A percentile compares a stretch with the other conserved stretches of the same genome.
phyloP scores from a whole-genome alignment of 2,113 vertebrate genomes.

The Pseudorectes ferrugineus region DNA sequence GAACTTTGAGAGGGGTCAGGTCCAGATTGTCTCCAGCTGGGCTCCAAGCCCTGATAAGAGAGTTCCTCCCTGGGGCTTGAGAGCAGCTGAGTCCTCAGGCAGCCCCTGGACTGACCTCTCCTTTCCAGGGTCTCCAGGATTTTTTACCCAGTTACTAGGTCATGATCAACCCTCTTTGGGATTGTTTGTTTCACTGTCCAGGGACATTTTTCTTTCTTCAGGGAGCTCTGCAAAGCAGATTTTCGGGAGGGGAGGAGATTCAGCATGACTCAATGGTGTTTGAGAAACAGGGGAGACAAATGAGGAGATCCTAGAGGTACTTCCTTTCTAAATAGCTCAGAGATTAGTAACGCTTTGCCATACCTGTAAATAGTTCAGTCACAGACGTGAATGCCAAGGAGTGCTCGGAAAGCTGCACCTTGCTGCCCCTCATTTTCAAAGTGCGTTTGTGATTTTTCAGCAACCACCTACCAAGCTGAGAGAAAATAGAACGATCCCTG shows the following conservation, averaged over 20 bases:
- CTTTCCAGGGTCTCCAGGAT: background rate
- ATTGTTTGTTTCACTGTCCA: background rate
- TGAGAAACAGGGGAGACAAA: conserved; percentile 40
- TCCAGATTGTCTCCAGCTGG: conserved; percentile 42
- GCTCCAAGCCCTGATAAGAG: conserved; percentile 21
- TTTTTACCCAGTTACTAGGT: conserved; percentile 10
- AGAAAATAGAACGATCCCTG: conserved; percentile 58
- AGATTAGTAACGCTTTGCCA: conserved; percentile 40
- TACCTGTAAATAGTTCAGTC: conserved; percentile 25
- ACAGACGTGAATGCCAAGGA: background rate
- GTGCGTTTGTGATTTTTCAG: background rate
- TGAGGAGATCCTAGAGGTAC: conserved; percentile 53
- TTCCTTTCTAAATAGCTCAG: conserved; percentile 54
- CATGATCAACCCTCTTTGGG: background rate
- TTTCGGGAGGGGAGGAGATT: conserved; percentile 13
- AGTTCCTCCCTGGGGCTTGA: background rate
- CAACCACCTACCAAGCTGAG: conserved; percentile 11
- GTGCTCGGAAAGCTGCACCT: background rate
- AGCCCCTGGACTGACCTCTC: background rate
- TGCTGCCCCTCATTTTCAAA: background rate
- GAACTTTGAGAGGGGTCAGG: conserved; percentile 33
- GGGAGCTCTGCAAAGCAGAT: background rate
- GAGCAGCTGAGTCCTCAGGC: background rate
- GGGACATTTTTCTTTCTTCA: background rate
- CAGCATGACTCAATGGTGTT: conserved; percentile 6